Conservation (phyloP, 2,113 vertebrate species). For the Python bivittatus region DNA sequence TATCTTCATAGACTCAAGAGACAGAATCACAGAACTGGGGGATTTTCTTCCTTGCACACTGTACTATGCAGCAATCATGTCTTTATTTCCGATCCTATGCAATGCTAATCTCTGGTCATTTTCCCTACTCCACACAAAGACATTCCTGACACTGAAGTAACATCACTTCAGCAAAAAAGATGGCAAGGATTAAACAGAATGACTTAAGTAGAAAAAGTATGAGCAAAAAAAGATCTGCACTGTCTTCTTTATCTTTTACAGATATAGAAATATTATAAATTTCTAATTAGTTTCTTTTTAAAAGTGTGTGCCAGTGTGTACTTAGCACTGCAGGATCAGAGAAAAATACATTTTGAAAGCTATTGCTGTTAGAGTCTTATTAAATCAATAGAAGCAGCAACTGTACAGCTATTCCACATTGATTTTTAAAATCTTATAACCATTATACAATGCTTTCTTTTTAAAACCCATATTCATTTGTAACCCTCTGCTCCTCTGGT, state of each 20-base stretch:
- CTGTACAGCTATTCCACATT: not conserved
- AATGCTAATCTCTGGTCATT: no score
- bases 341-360: not conserved
- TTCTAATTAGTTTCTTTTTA: slow-evolving; percentile 23
- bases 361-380: not conserved
- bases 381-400: not conserved
- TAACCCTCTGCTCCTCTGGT: not conserved
- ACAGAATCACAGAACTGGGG: no score
- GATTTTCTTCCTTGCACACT: no score
- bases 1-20: no score
- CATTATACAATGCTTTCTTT: not conserved
- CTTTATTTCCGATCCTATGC: no score
- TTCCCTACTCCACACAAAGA: slow-evolving; percentile 9
- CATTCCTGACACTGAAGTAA: slow-evolving; percentile 24
- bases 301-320: not conserved
- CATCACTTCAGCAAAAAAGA: slow-evolving; percentile 31
- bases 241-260: slow-evolving; percentile 12
- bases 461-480: not conserved
- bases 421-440: not conserved
- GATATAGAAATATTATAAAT: slow-evolving; percentile 12
- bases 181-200: slow-evolving; percentile 22
- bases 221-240: not conserved
- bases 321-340: not conserved
- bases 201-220: no score
- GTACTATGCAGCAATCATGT: no score